phyloP scores from a whole-genome alignment of 2,797 vertebrate genomes.

The Chelon auratus region DNA sequence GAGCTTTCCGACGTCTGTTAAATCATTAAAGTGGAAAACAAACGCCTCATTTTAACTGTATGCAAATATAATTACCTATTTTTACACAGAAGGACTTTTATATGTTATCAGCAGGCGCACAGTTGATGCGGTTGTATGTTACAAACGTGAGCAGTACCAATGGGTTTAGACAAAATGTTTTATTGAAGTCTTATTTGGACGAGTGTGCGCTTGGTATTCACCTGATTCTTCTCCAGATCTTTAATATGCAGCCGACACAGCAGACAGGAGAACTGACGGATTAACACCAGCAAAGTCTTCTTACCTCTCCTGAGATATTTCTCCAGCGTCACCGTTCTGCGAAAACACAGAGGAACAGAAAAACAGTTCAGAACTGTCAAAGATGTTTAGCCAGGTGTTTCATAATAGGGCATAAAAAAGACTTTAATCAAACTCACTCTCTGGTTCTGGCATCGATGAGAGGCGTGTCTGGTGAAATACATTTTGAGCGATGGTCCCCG shows the following conservation, averaged over 20 bases:
- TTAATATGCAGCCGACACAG: constrained; percentile 68
- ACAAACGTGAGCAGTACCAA: no score
- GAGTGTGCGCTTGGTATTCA: constrained; percentile 7
- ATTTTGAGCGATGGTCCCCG: constrained; percentile 22
- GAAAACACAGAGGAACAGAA: constrained; percentile 8
- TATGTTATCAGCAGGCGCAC: no score
- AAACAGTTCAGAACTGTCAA: neutral
- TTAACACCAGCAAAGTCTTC: constrained; percentile 66
- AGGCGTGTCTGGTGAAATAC: constrained; percentile 42
- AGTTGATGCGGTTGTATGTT: no score
- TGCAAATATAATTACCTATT: neutral
- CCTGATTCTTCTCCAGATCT: constrained; percentile 69
- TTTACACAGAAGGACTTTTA: neutral
- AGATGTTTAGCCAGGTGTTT: neutral
- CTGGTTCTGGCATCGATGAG: constrained; percentile 63
- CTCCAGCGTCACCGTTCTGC: constrained; percentile 48
- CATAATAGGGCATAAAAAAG: neutral
- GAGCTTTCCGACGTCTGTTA: neutral
- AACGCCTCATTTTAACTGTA: neutral
- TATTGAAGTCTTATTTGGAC: no score
- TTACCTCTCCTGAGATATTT: constrained; percentile 57
- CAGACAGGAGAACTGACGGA: constrained; percentile 71
- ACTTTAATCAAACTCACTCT: constrained; percentile 41
- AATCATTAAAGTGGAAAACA: neutral
- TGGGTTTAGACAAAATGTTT: no score